phyloP scores from a whole-genome alignment of 2,797 vertebrate species.

The Octomys mimax region DNA sequence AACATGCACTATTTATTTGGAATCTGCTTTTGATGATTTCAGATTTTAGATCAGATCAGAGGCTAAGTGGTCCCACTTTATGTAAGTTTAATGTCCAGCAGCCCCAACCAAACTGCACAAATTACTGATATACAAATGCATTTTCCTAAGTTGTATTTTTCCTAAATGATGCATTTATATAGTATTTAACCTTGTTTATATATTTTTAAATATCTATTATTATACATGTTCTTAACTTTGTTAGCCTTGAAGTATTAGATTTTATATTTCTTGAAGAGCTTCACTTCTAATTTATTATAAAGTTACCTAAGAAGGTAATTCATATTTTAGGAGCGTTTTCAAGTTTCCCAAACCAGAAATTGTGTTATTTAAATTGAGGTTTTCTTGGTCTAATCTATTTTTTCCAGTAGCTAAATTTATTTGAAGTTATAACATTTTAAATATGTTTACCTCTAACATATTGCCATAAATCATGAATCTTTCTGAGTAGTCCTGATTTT shows the following conservation, averaged over 20 bases:
- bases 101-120: background rate
- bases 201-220: background rate
- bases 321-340: background rate
- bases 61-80: background rate
- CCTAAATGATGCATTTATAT: background rate
- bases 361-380: background rate
- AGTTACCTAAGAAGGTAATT: constrained; percentile 17
- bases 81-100: background rate
- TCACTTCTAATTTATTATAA: constrained; percentile 44
- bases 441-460: background rate
- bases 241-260: background rate
- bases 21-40: constrained; percentile 22
- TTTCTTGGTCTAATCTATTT: constrained; percentile 33
- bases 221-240: background rate
- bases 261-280: constrained; percentile 22
- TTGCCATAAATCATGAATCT: background rate
- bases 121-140: background rate
- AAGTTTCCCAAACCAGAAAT: background rate
- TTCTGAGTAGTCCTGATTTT: constrained; percentile 3
- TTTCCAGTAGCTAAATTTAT: constrained; percentile 13
- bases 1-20: background rate
- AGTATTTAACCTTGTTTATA: constrained; percentile 26
- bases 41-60: background rate
- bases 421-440: constrained; percentile 32
- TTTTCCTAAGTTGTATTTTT: constrained; percentile 25